phyloP scores from a whole-genome alignment of 2,797 vertebrate species.

The Smutsia gigantea region DNA sequence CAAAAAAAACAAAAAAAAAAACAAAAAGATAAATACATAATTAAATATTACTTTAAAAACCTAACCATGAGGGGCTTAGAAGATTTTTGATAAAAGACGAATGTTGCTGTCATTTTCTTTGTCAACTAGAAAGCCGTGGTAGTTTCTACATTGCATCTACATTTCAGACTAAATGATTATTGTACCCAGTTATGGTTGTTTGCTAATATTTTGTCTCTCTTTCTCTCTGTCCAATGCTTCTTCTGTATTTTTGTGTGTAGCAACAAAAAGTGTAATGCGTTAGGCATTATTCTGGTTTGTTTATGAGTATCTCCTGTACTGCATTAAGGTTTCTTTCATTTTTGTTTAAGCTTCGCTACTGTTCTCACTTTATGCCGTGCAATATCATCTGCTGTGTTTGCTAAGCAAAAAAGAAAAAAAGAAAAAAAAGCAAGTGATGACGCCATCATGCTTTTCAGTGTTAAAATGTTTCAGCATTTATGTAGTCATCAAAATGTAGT shows the following conservation, averaged over 20 bases:
- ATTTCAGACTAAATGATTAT: conserved; percentile 90
- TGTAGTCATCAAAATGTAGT: conserved; percentile 98
- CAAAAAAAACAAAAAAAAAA: conserved; percentile 83
- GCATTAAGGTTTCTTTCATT: conserved; percentile 90
- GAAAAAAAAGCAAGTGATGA: conserved; percentile 94
- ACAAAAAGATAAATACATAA: conserved; percentile 72
- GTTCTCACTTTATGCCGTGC: conserved; percentile 96
- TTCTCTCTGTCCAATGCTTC: conserved; percentile 86
- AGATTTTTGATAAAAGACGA: conserved; percentile 91
- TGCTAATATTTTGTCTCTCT: conserved; percentile 86
- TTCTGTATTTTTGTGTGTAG: conserved; percentile 89
- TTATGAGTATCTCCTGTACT: conserved; percentile 90
- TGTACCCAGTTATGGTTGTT: conserved; percentile 88
- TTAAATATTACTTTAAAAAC: conserved; percentile 60
- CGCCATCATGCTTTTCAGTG: conserved; percentile 98
- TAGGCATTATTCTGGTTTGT: conserved; percentile 91
- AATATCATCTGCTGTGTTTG: conserved; percentile 99
- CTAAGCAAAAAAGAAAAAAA: conserved; percentile 92
- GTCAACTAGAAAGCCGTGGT: conserved; percentile 89
- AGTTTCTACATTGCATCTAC: conserved; percentile 89
- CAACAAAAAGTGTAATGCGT: conserved; percentile 85
- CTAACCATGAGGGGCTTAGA: conserved; percentile 89
- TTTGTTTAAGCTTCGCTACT: conserved; percentile 91
- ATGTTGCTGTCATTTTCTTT: conserved; percentile 89
- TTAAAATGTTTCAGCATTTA: conserved; percentile 99